These are phyloP conservation scores for Xenops minutus DNA, from an alignment of 2,797 vertebrate species.

Conservation along the genomic window DNA sequence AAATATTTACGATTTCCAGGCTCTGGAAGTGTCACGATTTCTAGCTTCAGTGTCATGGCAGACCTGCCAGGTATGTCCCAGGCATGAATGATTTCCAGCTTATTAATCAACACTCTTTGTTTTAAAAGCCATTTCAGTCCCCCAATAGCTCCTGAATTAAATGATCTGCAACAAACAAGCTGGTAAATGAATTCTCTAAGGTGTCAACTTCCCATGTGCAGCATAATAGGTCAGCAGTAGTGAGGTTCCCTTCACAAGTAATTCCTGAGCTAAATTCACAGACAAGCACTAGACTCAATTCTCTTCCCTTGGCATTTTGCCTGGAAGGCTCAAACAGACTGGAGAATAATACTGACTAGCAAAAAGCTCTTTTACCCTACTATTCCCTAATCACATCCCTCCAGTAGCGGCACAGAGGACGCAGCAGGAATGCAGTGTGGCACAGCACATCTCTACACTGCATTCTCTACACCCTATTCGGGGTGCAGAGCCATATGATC, in stretches of 20 bases:
- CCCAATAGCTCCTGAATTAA: neutral
- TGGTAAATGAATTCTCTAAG: neutral
- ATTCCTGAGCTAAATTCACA: neutral
- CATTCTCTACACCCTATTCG: rapidly evolving
- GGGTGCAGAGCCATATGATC: neutral
- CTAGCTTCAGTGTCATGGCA: neutral
- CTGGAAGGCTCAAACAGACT: neutral
- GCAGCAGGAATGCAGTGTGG: neutral
- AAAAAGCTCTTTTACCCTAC: neutral
- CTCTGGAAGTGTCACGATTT: neutral
- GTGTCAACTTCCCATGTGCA: neutral
- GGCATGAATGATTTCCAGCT: neutral
- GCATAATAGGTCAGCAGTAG: neutral
- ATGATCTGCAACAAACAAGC: neutral
- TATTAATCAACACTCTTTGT: neutral
- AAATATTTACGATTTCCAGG: neutral
- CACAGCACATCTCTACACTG: neutral
- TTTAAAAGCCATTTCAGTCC: neutral
- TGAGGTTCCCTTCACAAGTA: neutral
- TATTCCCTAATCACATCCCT: neutral
- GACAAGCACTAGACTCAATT: neutral
- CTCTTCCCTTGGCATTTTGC: neutral
- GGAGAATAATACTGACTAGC: neutral
- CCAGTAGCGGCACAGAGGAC: neutral
- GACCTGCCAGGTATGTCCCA: neutral